Conservation (phyloP, 2,888 invertebrate genomes). For the Silvanus unidentatus region DNA sequence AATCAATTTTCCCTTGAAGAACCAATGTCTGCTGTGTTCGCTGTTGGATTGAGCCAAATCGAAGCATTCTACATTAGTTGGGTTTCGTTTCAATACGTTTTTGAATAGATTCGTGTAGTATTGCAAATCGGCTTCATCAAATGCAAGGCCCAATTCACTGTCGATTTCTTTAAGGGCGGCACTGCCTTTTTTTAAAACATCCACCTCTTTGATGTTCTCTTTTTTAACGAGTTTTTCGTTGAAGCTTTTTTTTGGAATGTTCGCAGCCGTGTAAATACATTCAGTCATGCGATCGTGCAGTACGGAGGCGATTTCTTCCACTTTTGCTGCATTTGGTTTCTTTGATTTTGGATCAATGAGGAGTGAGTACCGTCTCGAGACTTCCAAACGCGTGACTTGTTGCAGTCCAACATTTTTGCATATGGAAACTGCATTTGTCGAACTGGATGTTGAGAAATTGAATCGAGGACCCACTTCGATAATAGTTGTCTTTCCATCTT, state of each 20-base stretch:
- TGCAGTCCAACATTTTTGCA: constrained; percentile 76
- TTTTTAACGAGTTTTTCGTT: constrained; percentile 60
- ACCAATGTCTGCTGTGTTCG: constrained; percentile 98
- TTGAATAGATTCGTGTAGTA: constrained; percentile 85
- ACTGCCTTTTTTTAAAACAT: constrained; percentile 71
- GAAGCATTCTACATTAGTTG: constrained; percentile 95
- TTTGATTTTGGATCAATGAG: constrained; percentile 43
- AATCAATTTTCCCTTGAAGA: constrained; percentile 87
- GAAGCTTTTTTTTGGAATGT: constrained; percentile 60
- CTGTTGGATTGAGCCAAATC: constrained; percentile 98
- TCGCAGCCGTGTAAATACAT: constrained; percentile 68
- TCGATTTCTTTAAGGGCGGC: constrained; percentile 71
- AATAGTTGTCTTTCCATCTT: constrained; percentile 46
- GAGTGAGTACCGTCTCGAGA: constrained; percentile 70
- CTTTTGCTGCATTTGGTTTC: constrained; percentile 30
- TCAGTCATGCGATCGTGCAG: constrained; percentile 92
- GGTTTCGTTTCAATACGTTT: constrained; percentile 78
- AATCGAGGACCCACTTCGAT: constrained; percentile 91
- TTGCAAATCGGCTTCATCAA: constrained; percentile 87
- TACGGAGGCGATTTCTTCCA: constrained; percentile 52
- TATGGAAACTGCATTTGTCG: constrained; percentile 93
- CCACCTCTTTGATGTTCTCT: constrained; percentile 77
- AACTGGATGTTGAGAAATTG: constrained; percentile 92
- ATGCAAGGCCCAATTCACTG: constrained; percentile 66
- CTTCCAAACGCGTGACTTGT: constrained; percentile 74